phyloP scores from a whole-genome alignment of 1,140 invertebrate species.

The Drosophila bifasciata region DNA sequence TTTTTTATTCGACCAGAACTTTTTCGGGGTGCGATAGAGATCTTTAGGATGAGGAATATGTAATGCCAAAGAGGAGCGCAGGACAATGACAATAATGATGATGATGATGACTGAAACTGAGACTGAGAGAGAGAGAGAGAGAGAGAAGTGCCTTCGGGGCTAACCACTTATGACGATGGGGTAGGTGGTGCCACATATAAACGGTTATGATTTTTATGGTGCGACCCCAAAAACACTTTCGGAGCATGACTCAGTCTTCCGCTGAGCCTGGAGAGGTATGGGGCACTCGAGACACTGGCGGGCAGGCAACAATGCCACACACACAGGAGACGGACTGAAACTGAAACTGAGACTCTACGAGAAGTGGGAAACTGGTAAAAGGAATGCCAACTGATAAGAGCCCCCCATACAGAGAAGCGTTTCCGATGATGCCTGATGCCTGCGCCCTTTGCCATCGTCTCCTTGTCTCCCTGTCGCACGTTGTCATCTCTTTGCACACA shows the following conservation, averaged over 20 bases:
- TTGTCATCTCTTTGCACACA: constrained; percentile 29
- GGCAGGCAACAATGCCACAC: constrained; percentile 24
- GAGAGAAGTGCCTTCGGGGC: constrained; percentile 3
- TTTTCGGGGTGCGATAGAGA: constrained; percentile 48
- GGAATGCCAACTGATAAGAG: constrained; percentile 35
- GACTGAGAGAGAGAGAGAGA: too few relatives aligned
- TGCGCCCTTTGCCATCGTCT: background rate
- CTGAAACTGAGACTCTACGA: constrained; percentile 16
- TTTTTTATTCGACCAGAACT: constrained; percentile 67
- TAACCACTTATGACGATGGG: constrained; percentile 1
- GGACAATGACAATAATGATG: constrained; percentile 12
- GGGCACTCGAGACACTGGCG: constrained; percentile 10
- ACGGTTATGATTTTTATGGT: constrained; percentile 80
- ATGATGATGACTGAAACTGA: constrained; percentile 43
- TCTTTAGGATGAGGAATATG: constrained; percentile 20
- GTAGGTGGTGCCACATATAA: constrained; percentile 46
- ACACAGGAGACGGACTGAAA: background rate
- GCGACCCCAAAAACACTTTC: constrained; percentile 62
- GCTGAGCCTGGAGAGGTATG: constrained; percentile 42
- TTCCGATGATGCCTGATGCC: constrained; percentile 52
- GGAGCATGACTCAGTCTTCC: constrained; percentile 53
- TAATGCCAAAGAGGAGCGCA: too few relatives aligned
- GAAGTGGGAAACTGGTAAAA: constrained; percentile 27
- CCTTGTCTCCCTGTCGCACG: constrained; percentile 16
- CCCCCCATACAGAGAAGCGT: constrained; percentile 45